phyloP scores from a whole-genome alignment of 2,797 vertebrate species.

The Dromococcyx pavoninus region DNA sequence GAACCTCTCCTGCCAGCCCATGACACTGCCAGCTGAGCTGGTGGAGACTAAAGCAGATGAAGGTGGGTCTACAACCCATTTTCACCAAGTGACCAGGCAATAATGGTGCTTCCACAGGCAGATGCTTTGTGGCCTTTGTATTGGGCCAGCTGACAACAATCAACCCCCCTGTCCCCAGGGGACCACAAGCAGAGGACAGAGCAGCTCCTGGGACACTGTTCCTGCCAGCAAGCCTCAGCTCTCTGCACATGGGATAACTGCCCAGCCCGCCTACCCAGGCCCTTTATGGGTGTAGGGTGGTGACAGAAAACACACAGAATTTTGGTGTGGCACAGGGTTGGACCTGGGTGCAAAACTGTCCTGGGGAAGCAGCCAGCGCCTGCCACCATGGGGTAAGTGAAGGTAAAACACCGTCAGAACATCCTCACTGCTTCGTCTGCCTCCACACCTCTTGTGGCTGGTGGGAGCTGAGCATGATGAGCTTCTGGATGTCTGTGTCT shows the following conservation, averaged over 20 bases:
- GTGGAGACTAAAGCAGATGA: not conserved
- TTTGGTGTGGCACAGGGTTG: not conserved
- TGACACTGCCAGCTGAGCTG: not conserved
- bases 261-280: not conserved
- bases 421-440: not conserved
- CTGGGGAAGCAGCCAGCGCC: not conserved
- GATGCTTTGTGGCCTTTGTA: not conserved
- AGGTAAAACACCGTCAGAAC: not conserved
- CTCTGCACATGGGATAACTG: accelerated
- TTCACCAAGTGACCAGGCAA: not conserved
- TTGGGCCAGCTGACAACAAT: not conserved
- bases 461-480: not conserved
- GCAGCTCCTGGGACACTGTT: not conserved
- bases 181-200: not conserved
- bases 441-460: not conserved
- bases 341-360: not conserved
- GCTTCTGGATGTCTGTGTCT: not conserved
- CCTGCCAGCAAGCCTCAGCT: not conserved
- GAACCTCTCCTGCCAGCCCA: accelerated
- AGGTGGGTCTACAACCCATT: accelerated
- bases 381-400: not conserved
- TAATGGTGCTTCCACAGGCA: accelerated
- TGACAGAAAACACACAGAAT: not conserved
- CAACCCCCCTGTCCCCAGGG: not conserved
- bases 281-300: too few relatives aligned